Base-by-base conservation (phyloP, 2,888 invertebrate genomes). In the Sipha maydis region DNA sequence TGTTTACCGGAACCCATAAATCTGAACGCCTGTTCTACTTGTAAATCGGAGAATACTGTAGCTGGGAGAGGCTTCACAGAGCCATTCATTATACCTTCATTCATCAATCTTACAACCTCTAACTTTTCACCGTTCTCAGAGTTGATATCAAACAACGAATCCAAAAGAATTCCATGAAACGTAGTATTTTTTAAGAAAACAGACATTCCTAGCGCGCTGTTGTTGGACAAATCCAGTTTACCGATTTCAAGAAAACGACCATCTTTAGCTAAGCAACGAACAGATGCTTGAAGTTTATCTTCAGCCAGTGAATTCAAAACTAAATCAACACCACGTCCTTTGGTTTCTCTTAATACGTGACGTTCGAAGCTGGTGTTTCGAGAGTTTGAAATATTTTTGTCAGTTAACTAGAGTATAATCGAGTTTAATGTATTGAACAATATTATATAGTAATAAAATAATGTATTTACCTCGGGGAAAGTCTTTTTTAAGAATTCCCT, bases 221-320 rank as follows among this genome's bases (percentile, higher is more conserved):
- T 97, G 92, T 97, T 97, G 90, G 97, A 97, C 90, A 99, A 93
- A 93, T 99, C 99, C 90, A 96, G 97, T 93, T 99, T 99, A 91
- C 99, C 99, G 91, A 99, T 99, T 93, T 99, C 99, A 90, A 99
- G 93, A 94, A 99, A 99, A 90, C 98, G 95, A 31, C 99, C 99
- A 92, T 98, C 97, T 90, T 95, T 93, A 1, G 98, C 98, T 90
- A 99, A 93, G 91, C 99, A 97, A 91, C 99, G 95, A 38, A 99
- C 94, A 89, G 98, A 98, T 8, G 99, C 98, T 92, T 96, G 97
- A 89, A 99, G 93, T 93, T 98, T 97, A 91, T 98, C 97, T 91
- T 96, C 98, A n/a, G 99, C 96, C 90, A 99, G 93, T 5, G 99
- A 99, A 93, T 99, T 99, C 89, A 99, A 93, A 54, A 99, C 96